Conservation (phyloP, 1,140 invertebrate species). For the Rhizoglyphus robini region DNA sequence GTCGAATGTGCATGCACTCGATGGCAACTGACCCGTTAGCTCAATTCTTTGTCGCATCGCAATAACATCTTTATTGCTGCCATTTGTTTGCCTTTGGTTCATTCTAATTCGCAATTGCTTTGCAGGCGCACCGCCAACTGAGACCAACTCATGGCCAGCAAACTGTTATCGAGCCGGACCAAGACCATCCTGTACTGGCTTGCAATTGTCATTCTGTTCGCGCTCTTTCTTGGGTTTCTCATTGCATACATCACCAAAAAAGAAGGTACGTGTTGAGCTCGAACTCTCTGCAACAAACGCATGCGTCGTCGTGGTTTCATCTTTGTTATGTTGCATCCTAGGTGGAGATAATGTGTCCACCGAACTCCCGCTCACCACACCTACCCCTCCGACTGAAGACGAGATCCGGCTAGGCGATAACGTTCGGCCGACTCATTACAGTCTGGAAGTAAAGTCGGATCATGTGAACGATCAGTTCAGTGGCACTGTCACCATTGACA, state of each 20-base stretch:
- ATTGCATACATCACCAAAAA: conserved; percentile 2
- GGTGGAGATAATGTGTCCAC: too few relatives aligned
- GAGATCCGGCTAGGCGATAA: conserved; percentile 58
- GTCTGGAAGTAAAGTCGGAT: conserved; percentile 43
- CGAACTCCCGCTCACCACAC: neutral
- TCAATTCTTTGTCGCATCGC: too few relatives aligned
- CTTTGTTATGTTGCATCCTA: too few relatives aligned
- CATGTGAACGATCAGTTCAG: conserved; percentile 8
- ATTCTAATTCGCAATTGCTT: too few relatives aligned
- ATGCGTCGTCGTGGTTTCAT: too few relatives aligned
- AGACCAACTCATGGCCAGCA: neutral
- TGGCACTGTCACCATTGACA: conserved; percentile 6
- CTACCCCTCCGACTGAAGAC: neutral
- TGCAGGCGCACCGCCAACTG: neutral
- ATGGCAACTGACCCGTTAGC: too few relatives aligned
- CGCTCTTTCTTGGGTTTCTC: conserved; percentile 6
- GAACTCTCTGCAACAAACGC: too few relatives aligned
- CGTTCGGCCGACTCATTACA: conserved; percentile 65
- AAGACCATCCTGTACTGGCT: neutral
- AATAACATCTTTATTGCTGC: too few relatives aligned
- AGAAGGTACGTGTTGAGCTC: conserved; percentile 1
- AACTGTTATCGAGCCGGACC: neutral
- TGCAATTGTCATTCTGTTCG: neutral
- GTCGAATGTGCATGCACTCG: too few relatives aligned
- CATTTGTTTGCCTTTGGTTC: too few relatives aligned